phyloP scores from a whole-genome alignment of 2,888 invertebrate species.

The Autographa gamma region DNA sequence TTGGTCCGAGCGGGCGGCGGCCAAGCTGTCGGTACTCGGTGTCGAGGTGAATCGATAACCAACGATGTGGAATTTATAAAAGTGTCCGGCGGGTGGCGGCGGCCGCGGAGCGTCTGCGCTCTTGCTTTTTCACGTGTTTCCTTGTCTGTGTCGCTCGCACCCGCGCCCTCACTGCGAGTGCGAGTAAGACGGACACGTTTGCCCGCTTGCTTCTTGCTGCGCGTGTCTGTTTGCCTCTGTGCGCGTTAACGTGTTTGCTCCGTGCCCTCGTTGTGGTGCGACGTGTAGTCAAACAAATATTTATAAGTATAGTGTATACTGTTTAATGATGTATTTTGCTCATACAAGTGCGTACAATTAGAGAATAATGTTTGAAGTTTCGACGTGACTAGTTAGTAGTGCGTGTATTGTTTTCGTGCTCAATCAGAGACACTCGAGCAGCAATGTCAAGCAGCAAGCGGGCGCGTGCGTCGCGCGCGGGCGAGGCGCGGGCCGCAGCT shows the following conservation, averaged over 20 bases:
- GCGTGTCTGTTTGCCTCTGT: conserved; percentile 83
- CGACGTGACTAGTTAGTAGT: background rate
- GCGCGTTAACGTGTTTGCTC: conserved; percentile 78
- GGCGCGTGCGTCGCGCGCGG: conserved; percentile 14
- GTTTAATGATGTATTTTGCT: background rate
- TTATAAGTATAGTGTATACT: conserved; percentile 16
- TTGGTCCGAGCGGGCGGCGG: conserved; percentile 23
- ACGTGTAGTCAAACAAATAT: conserved; percentile 62
- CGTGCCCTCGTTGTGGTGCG: conserved; percentile 69
- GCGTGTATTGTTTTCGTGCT: background rate
- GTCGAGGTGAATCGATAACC: conserved; percentile 72
- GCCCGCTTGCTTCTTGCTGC: conserved; percentile 79
- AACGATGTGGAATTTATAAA: conserved; percentile 71
- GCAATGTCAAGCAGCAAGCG: conserved; percentile 46
- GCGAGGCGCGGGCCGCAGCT: conserved; percentile 16
- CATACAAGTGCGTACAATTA: background rate
- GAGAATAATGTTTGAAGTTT: background rate
- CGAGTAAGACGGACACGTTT: conserved; percentile 70
- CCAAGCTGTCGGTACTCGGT: conserved; percentile 37
- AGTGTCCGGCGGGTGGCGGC: conserved; percentile 61
- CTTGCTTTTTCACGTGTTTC: conserved; percentile 81
- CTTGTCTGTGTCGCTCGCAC: conserved; percentile 61
- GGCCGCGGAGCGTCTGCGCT: conserved; percentile 77
- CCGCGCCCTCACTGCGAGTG: conserved; percentile 29
- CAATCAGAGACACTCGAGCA: background rate